phyloP scores from a whole-genome alignment of 2,113 vertebrate species.

The Geococcyx californianus region DNA sequence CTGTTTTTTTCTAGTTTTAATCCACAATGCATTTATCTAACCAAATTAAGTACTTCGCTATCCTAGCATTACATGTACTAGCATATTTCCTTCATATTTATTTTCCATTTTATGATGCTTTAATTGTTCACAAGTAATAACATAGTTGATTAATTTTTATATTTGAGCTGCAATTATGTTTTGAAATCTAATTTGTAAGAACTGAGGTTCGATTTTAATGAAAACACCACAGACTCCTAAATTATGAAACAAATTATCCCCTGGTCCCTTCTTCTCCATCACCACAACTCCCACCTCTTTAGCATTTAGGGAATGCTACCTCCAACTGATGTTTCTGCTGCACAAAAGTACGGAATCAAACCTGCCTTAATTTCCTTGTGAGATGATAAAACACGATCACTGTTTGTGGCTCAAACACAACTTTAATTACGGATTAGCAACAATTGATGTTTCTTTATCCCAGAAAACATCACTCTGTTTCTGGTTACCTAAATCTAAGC shows the following conservation, averaged over 20 bases:
- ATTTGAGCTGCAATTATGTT: constrained; percentile 44
- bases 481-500: background rate
- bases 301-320: background rate
- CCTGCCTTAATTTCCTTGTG: background rate
- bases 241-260: background rate
- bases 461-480: background rate
- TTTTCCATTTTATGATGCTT: constrained; percentile 18
- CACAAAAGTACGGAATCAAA: background rate
- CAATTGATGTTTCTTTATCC: background rate
- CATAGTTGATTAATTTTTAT: constrained; percentile 48
- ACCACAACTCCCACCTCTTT: background rate
- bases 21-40: constrained; percentile 17
- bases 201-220: background rate
- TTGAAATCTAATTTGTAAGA: constrained; percentile 54
- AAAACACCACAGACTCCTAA: background rate
- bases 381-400: background rate
- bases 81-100: background rate
- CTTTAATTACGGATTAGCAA: background rate
- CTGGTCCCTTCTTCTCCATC: background rate
- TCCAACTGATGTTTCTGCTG: background rate
- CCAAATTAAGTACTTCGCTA: background rate
- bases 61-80: background rate
- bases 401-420: background rate
- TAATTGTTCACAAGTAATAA: constrained; percentile 60
- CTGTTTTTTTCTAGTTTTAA: constrained; percentile 10